These are phyloP conservation scores for Saccostrea glomerata DNA, from an alignment of 1,140 invertebrate species.

Conservation along the genomic window DNA sequence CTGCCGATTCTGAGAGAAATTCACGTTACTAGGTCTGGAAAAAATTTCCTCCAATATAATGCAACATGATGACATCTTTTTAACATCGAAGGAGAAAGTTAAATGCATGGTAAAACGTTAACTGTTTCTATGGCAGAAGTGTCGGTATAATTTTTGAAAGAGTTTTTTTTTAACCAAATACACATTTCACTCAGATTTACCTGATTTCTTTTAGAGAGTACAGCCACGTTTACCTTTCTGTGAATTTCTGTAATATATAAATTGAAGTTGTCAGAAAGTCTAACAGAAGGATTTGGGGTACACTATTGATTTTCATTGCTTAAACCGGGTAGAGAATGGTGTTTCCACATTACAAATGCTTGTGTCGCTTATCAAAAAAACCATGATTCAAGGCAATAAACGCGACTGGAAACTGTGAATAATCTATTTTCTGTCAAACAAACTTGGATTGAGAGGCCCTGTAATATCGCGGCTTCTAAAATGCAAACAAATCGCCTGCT, in stretches of 20 bases:
- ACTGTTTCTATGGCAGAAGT: too few relatives aligned
- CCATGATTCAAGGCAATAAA: slow-evolving; percentile 23
- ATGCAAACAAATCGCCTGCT: slow-evolving; percentile 35
- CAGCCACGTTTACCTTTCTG: too few relatives aligned
- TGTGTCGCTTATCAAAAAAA: slow-evolving; percentile 38
- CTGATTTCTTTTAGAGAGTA: too few relatives aligned
- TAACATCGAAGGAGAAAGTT: too few relatives aligned
- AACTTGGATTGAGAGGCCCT: slow-evolving; percentile 31
- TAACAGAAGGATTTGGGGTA: background rate
- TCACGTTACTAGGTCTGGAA: slow-evolving; percentile 11
- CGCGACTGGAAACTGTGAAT: slow-evolving; percentile 22
- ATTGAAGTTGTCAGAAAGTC: too few relatives aligned
- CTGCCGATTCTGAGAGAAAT: background rate
- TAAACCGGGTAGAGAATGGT: background rate
- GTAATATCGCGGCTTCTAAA: slow-evolving; percentile 33
- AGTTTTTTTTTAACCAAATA: too few relatives aligned
- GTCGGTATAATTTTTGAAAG: too few relatives aligned
- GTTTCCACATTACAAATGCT: slow-evolving; percentile 21
- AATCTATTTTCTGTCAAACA: slow-evolving; percentile 38
- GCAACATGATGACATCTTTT: too few relatives aligned
- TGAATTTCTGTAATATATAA: too few relatives aligned
- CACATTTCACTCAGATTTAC: too few relatives aligned
- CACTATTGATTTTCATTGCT: slow-evolving; percentile 26
- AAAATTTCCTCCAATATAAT: background rate
- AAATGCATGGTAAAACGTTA: too few relatives aligned